Evolutionary conservation across 2,888 invertebrate species (phyloP), one percentile per base, ranked within the genome.

Genomic region (Diarsia rubi): DNA sequence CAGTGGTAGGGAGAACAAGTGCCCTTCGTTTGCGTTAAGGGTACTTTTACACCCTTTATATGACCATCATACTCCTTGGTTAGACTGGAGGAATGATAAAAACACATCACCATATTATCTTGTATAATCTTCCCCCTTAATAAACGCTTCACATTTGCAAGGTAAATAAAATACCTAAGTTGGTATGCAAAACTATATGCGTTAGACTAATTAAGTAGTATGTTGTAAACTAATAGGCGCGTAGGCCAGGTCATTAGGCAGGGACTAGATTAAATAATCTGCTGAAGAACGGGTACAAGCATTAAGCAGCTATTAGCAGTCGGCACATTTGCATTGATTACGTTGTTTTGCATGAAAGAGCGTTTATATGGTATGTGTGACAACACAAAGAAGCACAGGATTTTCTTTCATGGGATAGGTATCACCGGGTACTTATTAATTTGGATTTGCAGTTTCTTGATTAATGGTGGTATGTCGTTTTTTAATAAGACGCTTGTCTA

Each of bases 281-380:
- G 64, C 49, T 19, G 5, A 11, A 3, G 31, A 66, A 67, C 59
- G 37, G 73, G 59, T 60, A 31, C 44, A 64, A 42, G 65, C 66
- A 71, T 37, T 54, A 73, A 67, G 63, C 6, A 68, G 65, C 54
- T 31, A 78, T 81, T 81, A 80, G 49, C 42, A 75, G 65, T 59
- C 70, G 79, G 59, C 82, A 83, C 78, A 84, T 71, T 85, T 87
- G 73, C 84, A 81, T 83, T 78, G 67, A 78, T 87, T 83, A 81
- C 45, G 42, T 65, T 65, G 45, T 54, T 79, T 80, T 66, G 69
- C 60, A 72, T 44, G 9, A 73, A 8, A 31, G 44, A 52, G 45
- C 9, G n/a, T 24, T 62, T 24, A 16, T 16, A 27, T 16, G 8
- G 3, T 6, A 42, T 6, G 19, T 69, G 57, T 2, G n/a, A 19